Percentiles rank a stretch among this genome's conserved stretches.
Evolutionary conservation across 2,888 invertebrate species (phyloP).

Genomic region (Lottia gigantea): DNA sequence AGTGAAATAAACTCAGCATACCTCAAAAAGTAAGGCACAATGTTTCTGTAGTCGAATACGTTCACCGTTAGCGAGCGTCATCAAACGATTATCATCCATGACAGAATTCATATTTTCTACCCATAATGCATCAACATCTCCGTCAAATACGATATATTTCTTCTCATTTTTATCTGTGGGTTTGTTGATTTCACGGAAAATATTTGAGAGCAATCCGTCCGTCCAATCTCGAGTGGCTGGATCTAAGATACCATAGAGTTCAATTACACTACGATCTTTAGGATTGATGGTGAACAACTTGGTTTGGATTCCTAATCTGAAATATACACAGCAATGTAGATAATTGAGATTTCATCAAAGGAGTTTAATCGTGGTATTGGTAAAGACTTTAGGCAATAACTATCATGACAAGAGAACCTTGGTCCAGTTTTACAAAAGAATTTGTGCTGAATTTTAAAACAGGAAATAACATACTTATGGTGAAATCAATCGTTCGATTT

Average conservation of each 20-base stretch:
- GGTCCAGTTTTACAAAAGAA: no score
- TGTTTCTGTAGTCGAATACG: constrained; percentile 84
- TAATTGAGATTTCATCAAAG: no score
- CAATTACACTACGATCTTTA: constrained; percentile 88
- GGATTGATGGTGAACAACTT: constrained; percentile 86
- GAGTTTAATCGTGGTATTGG: background rate
- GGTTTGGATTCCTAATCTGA: constrained; percentile 79
- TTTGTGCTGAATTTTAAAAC: no score
- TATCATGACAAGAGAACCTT: background rate
- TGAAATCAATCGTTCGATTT: no score
- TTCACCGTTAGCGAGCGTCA: constrained; percentile 92
- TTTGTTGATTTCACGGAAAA: constrained; percentile 90
- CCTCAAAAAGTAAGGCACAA: constrained; percentile 87
- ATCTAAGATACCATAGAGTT: constrained; percentile 89
- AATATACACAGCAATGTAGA: background rate
- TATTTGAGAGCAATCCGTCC: constrained; percentile 89
- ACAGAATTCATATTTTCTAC: constrained; percentile 98
- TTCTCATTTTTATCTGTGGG: constrained; percentile 79
- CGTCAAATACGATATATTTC: constrained; percentile 89
- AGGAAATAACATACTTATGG: no score
- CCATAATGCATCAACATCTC: constrained; percentile 94
- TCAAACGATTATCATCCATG: constrained; percentile 92
- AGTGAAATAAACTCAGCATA: constrained; percentile 47
- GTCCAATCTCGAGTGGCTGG: constrained; percentile 91
- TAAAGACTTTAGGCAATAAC: background rate